Evolutionary conservation across 1,140 invertebrate genomes (phyloP), one percentile per base, ranked within the genome.

Genomic region (Drosophila takahashii): DNA sequence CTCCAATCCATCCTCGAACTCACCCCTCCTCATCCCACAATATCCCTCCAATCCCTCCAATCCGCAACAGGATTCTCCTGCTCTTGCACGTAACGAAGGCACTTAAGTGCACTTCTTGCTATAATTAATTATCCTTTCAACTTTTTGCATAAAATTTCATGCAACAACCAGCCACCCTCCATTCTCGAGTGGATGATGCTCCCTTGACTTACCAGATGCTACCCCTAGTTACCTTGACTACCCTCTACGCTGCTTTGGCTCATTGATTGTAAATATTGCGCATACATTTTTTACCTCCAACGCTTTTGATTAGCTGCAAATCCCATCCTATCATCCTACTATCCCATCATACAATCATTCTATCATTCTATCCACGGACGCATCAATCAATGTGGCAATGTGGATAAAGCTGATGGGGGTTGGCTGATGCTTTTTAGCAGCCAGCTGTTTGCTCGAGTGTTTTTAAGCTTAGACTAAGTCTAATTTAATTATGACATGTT

Each of bases 111-210:
- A 89, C 84, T 89, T 89, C 84, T 90, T 89, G 84, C 84, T 89
- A 89, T 89, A 89, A 89, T 89, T 89, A 89, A 89, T 89, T 89
- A 89, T 89, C 84, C 85, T 89, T 89, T 90, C 84, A 89, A 89
- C 84, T 84, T 89, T 89, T 84, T 84, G 85, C 84, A 89, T 89
- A 89, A 89, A 89, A 89, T 89, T 89, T 83, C 79, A 84, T 87
- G 72, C 79, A 87, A 83, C 83, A 87, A 74, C 57, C 22, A 22
- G 22, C 61, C 39, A 47, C 48, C 58, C 27, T 22, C 52, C 62
- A 9, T 32, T 32, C 53, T 73, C 53, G 54, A 54, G 74, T 80
- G 67, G 47, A 34, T 57, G 57, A 64, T 59, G 47, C 57, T 29
- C 2, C n/a, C 48, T 9, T 11, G 11, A 8, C 10, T 9, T 2